Percentiles rank a stretch among this genome's conserved stretches.
Evolutionary conservation across 2,888 invertebrate genomes (phyloP).

Genomic region (Hedychridium roseum): DNA sequence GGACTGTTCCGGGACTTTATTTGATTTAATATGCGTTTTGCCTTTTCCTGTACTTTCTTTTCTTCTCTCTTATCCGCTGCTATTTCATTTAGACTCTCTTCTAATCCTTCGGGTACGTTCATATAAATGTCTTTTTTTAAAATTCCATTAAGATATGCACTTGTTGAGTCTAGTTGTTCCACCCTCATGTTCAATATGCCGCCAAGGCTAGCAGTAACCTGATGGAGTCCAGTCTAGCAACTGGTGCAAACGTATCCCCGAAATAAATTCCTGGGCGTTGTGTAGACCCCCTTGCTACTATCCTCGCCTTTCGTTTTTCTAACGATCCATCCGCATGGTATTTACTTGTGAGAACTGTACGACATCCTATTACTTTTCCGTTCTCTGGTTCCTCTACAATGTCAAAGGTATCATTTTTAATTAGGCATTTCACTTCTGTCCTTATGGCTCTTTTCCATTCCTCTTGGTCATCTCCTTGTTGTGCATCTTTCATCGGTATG

Average conservation of each 20-base stretch:
- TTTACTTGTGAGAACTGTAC: constrained; percentile 10
- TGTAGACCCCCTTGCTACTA: constrained; percentile 5
- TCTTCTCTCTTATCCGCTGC: constrained; percentile 4
- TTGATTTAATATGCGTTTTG: too few species aligned
- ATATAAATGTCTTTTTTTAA: constrained; percentile 9
- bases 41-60: too few species aligned
- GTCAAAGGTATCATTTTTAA: constrained; percentile 10
- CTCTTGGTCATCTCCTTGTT: neutral
- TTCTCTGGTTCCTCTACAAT: constrained; percentile 4
- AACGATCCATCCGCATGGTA: constrained; percentile 4
- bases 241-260: constrained; percentile 7
- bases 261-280: constrained; percentile 6
- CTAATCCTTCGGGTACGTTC: constrained; percentile 10
- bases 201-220: constrained; percentile 3
- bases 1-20: too few species aligned
- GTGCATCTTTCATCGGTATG: neutral
- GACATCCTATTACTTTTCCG: constrained; percentile 4
- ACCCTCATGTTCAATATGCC: neutral
- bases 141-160: constrained; percentile 11
- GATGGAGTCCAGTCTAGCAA: neutral
- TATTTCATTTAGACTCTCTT: neutral
- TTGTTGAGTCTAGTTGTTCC: constrained; percentile 8
- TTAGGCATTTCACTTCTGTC: constrained; percentile 5
- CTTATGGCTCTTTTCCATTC: constrained; percentile 12
- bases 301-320: constrained; percentile 2